Percentiles rank a stretch among this genome's conserved stretches.
These are phyloP conservation scores for Aphyosemion australe DNA, from an alignment of 2,113 vertebrate species.

Conservation along the genomic window DNA sequence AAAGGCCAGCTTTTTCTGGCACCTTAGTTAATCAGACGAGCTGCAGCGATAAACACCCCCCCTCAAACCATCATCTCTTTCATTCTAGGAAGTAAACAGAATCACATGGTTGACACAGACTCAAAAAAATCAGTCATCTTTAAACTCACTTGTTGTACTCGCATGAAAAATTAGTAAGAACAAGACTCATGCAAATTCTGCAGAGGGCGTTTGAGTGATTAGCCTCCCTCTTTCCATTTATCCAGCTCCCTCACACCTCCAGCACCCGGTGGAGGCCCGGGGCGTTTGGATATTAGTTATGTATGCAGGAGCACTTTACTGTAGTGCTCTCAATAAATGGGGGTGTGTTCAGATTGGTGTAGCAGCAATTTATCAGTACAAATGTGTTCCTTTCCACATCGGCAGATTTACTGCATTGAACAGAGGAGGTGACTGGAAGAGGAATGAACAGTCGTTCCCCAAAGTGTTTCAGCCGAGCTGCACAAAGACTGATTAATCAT, in stretches of 20 bases:
- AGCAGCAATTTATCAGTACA: slow-evolving; percentile 69
- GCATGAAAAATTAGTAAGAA: slow-evolving; percentile 46
- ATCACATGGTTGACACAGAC: slow-evolving; percentile 19
- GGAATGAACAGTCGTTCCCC: slow-evolving; percentile 51
- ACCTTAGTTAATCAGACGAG: neutral
- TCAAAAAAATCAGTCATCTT: slow-evolving; percentile 43
- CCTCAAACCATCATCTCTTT: slow-evolving; percentile 2
- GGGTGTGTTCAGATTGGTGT: slow-evolving; percentile 40
- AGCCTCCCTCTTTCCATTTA: slow-evolving; percentile 57
- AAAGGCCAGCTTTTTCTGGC: no score
- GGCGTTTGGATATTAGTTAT: slow-evolving; percentile 55
- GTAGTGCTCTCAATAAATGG: slow-evolving; percentile 36
- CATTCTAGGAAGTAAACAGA: slow-evolving; percentile 20
- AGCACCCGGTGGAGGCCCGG: slow-evolving; percentile 15
- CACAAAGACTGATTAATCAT: slow-evolving; percentile 40
- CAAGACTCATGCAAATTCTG: slow-evolving; percentile 29
- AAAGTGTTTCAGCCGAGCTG: neutral
- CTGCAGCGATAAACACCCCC: neutral
- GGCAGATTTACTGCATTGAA: slow-evolving; percentile 63
- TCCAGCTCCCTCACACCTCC: slow-evolving; percentile 19
- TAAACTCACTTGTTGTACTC: slow-evolving; percentile 38
- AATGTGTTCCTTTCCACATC: slow-evolving; percentile 48
- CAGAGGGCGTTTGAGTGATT: slow-evolving; percentile 49
- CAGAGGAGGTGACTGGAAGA: slow-evolving; percentile 56
- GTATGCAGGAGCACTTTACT: slow-evolving; percentile 32